Evolutionary conservation across 1,140 invertebrate species (phyloP).

Genomic region (Halyomorpha halys): DNA sequence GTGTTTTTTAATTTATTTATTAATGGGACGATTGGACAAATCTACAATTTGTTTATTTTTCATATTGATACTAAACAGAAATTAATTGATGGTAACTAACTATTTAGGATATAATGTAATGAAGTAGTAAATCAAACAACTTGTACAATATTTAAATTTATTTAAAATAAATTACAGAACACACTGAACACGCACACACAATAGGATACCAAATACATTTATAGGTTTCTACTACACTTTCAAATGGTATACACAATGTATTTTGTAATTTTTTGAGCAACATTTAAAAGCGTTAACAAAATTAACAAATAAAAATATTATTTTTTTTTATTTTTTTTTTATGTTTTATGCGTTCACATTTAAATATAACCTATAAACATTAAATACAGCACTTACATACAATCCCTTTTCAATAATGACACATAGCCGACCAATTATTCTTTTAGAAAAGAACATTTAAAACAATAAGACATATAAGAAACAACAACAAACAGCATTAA

Average conservation of each 20-base stretch:
- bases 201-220: conserved; percentile 14
- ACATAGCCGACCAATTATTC: neutral
- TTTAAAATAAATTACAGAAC: conserved; percentile 17
- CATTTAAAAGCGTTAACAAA: conserved; percentile 11
- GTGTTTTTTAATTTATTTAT: no score
- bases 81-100: no score
- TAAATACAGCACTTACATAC: conserved; percentile 2
- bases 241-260: conserved; percentile 14
- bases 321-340: neutral
- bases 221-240: conserved; percentile 7
- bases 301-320: conserved; percentile 5
- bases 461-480: neutral
- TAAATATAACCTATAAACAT: conserved; percentile 7
- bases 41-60: no score
- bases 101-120: no score
- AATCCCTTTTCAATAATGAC: neutral
- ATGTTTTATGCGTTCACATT: neutral
- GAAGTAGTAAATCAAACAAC: neutral
- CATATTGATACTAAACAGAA: no score
- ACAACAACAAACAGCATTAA: neutral
- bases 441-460: neutral
- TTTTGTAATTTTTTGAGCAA: conserved; percentile 7
- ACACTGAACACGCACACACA: conserved; percentile 16
- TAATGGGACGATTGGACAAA: no score
- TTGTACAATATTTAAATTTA: conserved; percentile 15